Percentiles rank a stretch among this genome's conserved stretches.
Evolutionary conservation across 2,113 vertebrate genomes (phyloP).

Genomic region (Porphyrio hochstetteri): DNA sequence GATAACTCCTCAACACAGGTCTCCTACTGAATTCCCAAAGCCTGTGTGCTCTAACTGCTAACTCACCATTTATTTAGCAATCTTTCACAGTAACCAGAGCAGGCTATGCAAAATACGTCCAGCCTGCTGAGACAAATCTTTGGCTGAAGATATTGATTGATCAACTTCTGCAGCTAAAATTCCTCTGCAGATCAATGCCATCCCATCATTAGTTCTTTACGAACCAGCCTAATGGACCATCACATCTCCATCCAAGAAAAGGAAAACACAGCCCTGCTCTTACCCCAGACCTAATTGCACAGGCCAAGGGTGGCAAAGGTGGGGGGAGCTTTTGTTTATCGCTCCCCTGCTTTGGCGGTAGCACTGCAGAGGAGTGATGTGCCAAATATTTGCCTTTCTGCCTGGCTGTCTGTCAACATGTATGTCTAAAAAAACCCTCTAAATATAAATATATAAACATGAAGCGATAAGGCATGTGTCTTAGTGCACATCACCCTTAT

Average conservation of each 20-base stretch:
- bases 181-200: constrained; percentile 12
- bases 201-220: background rate
- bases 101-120: background rate
- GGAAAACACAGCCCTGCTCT: background rate
- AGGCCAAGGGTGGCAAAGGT: constrained; percentile 3
- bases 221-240: background rate
- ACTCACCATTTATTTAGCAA: background rate
- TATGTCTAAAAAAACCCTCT: background rate
- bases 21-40: background rate
- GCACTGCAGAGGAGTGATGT: background rate
- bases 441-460: background rate
- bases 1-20: background rate
- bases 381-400: constrained; percentile 53
- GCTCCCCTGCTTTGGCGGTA: background rate
- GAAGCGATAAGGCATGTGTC: background rate
- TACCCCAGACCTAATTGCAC: background rate
- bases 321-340: background rate
- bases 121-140: background rate
- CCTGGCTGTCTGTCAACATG: constrained; percentile 6
- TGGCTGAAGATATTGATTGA: background rate
- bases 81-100: background rate
- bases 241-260: background rate
- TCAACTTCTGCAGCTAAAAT: constrained; percentile 23
- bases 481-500: background rate
- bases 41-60: background rate